Evolutionary conservation across 2,797 vertebrate genomes (phyloP).

Genomic region (Loriculus beryllinus): DNA sequence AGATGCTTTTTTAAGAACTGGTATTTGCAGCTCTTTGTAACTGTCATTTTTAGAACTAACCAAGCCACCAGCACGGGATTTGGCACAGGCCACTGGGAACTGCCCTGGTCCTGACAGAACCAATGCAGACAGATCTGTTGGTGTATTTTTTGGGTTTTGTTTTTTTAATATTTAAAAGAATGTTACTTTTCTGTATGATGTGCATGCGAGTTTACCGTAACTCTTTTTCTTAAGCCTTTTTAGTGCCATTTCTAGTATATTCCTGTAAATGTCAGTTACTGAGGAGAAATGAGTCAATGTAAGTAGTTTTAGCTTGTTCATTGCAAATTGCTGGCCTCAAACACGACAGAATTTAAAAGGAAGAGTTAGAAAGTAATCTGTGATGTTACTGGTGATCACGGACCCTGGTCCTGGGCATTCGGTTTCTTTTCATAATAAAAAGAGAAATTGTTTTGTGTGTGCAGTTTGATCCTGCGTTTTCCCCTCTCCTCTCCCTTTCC

Average conservation of each 20-base stretch:
- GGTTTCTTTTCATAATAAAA: slow-evolving; percentile 95
- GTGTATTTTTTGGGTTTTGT: slow-evolving; percentile 73
- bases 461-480: not conserved
- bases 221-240: slow-evolving; percentile 86
- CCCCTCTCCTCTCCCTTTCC: not conserved
- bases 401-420: slow-evolving; percentile 86
- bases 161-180: slow-evolving; percentile 88
- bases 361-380: slow-evolving; percentile 82
- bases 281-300: slow-evolving; percentile 75
- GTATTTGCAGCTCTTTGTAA: slow-evolving; percentile 47
- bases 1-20: slow-evolving; percentile 33
- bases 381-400: slow-evolving; percentile 89
- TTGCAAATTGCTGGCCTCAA: slow-evolving; percentile 78
- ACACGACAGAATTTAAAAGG: slow-evolving; percentile 66
- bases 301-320: slow-evolving; percentile 83
- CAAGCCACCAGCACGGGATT: not conserved
- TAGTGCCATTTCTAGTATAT: slow-evolving; percentile 94
- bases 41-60: slow-evolving; percentile 29
- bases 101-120: slow-evolving; percentile 34
- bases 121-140: slow-evolving; percentile 45
- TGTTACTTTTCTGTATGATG: slow-evolving; percentile 89
- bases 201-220: slow-evolving; percentile 93
- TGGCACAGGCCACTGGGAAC: not conserved
- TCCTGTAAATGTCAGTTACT: slow-evolving; percentile 89
- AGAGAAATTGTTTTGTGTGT: slow-evolving; percentile 29